Evolutionary conservation across 2,113 vertebrate species (phyloP), one percentile per base, ranked within the genome.

Genomic region (Melanerpes aurifrons): DNA sequence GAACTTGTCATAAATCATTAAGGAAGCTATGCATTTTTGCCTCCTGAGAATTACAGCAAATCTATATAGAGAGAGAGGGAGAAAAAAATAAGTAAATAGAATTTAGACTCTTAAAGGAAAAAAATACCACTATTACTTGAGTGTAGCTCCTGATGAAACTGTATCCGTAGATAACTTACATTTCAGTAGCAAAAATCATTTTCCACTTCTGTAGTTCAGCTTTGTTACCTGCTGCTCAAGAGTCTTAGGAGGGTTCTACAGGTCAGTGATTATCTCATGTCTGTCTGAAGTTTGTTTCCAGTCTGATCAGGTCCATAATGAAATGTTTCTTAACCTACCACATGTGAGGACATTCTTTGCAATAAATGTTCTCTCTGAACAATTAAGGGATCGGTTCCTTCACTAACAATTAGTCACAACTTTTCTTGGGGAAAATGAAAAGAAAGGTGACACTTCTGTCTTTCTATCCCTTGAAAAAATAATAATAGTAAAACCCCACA

Each of bases 81-180:
- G 62, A 85, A 78, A 53, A 10, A 77, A 1, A 25, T 10, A 81
- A 66, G 17, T 12, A 83, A 92, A 94, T 78, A 90, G 9, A 68
- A 26, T 94, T 62, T 94, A 73, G 67, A 86, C 77, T 64, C 74
- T 83, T 86, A 43, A 82, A 70, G 10, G 22, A n/a, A 68, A 70
- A 85, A 76, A 17, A 6, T 63, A 8, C 5, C 63, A 15, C 4
- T 68, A 9, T 63, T 76, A 43, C 63, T 85, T 28, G 6, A 40
- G 28, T 32, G 28, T 32, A 64, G 43, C 22, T 70, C 25, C 24
- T 59, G 48, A n/a, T 57, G 31, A 87, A 82, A 21, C 7, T 53
- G 4, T 53, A 62, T 31, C 18, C 16, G 17, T 18, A 53, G 37
- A 22, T 29, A 91, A 58, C 28, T 75, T 82, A 25, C 1, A 43